These are phyloP conservation scores for Danaus plexippus DNA, from an alignment of 1,140 invertebrate species.

Conservation along the genomic window DNA sequence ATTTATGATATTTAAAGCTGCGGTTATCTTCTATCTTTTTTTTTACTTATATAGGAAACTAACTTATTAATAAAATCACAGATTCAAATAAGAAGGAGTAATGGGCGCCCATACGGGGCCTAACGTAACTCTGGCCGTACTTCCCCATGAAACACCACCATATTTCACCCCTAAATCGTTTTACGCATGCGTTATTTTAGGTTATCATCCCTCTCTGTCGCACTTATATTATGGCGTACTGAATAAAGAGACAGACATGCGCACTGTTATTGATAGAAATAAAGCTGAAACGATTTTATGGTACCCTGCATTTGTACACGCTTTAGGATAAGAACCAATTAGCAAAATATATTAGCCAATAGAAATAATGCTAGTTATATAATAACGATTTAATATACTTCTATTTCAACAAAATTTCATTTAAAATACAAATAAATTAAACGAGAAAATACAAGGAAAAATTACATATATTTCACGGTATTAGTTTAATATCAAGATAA, in stretches of 20 bases:
- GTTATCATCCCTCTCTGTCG: slow-evolving; percentile 48
- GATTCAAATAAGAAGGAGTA: slow-evolving; percentile 7
- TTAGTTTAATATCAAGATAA: no score
- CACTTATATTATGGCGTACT: slow-evolving; percentile 3
- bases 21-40: slow-evolving; percentile 8
- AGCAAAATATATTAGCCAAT: no score
- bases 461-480: no score
- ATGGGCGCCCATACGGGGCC: slow-evolving; percentile 20
- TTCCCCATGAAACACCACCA: slow-evolving; percentile 20
- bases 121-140: slow-evolving; percentile 21
- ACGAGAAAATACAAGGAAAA: no score
- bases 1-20: slow-evolving; percentile 18
- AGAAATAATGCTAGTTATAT: no score
- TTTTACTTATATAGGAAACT: slow-evolving; percentile 15
- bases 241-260: slow-evolving; percentile 49
- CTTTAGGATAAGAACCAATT: not conserved
- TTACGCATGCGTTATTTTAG: slow-evolving; percentile 53
- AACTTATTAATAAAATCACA: slow-evolving; percentile 13
- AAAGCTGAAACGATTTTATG: not conserved
- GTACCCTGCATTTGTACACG: slow-evolving; percentile 1
- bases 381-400: no score
- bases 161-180: slow-evolving; percentile 27
- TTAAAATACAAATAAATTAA: no score
- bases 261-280: slow-evolving; percentile 64
- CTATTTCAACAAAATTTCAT: no score